These are phyloP conservation scores for Trisateles emortualis DNA, from an alignment of 2,888 invertebrate genomes.

Conservation along the genomic window DNA sequence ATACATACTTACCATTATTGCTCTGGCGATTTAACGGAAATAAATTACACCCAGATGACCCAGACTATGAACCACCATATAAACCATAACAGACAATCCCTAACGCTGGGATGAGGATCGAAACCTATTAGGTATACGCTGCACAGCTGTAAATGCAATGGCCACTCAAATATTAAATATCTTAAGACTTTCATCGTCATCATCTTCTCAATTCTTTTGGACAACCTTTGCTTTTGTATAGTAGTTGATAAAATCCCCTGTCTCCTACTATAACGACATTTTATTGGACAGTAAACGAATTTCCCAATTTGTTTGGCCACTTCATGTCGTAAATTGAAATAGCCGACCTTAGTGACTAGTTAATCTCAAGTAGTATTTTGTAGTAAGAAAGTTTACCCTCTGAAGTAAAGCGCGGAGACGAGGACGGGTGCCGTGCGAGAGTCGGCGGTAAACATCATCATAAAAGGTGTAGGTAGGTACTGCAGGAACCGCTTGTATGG, in stretches of 20 bases:
- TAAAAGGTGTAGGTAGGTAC: conserved; percentile 67
- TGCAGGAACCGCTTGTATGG: conserved; percentile 72
- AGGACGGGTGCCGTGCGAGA: conserved; percentile 50
- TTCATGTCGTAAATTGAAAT: conserved; percentile 35
- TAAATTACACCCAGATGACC: too few relatives aligned
- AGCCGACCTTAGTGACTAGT: conserved; percentile 30
- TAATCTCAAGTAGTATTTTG: conserved; percentile 40
- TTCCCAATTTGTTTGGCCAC: conserved; percentile 15
- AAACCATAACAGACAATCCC: too few relatives aligned
- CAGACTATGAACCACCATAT: too few relatives aligned
- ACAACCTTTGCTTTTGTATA: too few relatives aligned
- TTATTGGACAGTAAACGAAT: conserved; percentile 5
- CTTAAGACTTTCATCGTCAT: too few relatives aligned
- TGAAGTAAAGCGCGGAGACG: conserved; percentile 54
- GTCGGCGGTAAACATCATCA: conserved; percentile 78
- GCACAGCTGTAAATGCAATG: too few relatives aligned
- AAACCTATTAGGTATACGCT: too few relatives aligned
- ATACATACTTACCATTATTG: too few relatives aligned
- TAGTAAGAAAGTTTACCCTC: conserved; percentile 62
- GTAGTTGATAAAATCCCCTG: background rate
- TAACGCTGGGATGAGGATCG: too few relatives aligned
- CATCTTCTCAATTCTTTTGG: too few relatives aligned
- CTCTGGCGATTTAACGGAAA: too few relatives aligned
- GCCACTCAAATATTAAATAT: too few relatives aligned
- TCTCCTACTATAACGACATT: conserved; percentile 22